phyloP scores from a whole-genome alignment of 2,797 vertebrate genomes.

The Danio jaintianensis region DNA sequence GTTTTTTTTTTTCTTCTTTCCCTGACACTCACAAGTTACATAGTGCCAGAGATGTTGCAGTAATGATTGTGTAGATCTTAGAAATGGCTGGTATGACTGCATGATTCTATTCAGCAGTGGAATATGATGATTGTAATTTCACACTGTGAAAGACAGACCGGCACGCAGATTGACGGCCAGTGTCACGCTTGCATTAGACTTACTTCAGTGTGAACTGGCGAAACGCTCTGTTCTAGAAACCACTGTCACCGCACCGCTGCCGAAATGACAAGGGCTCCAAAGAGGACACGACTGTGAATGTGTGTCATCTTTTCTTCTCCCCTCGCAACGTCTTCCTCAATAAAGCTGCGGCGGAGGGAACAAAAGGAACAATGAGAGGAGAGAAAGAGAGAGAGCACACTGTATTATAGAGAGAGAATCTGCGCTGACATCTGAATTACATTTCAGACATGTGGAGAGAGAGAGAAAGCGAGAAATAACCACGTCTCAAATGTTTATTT shows the following conservation, averaged over 20 bases:
- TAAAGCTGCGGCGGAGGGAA: conserved; percentile 82
- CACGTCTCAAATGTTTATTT: conserved; percentile 84
- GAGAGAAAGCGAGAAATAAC: conserved; percentile 71
- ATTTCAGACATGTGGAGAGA: conserved; percentile 76
- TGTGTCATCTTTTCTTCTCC: conserved; percentile 80
- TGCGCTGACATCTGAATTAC: conserved; percentile 87
- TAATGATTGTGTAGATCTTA: conserved; percentile 46
- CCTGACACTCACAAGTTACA: conserved; percentile 30
- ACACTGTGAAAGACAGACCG: conserved; percentile 68
- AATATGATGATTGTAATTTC: conserved; percentile 49
- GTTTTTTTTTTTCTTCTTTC: conserved; percentile 10
- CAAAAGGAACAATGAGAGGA: conserved; percentile 78
- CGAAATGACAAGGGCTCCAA: conserved; percentile 76
- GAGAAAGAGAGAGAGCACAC: conserved; percentile 66
- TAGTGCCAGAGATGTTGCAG: conserved; percentile 40
- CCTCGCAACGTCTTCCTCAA: conserved; percentile 79
- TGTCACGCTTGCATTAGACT: conserved; percentile 61
- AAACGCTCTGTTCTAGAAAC: conserved; percentile 59
- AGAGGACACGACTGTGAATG: conserved; percentile 83
- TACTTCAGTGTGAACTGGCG: conserved; percentile 60
- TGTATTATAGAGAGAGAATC: conserved; percentile 66
- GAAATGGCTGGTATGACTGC: conserved; percentile 51
- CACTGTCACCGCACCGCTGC: conserved; percentile 64
- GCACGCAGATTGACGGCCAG: conserved; percentile 63
- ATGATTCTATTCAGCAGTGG: conserved; percentile 45